Percentiles rank a stretch among this genome's conserved stretches.
These are phyloP conservation scores for Morelia viridis DNA, from an alignment of 2,797 vertebrate genomes.

Conservation along the genomic window DNA sequence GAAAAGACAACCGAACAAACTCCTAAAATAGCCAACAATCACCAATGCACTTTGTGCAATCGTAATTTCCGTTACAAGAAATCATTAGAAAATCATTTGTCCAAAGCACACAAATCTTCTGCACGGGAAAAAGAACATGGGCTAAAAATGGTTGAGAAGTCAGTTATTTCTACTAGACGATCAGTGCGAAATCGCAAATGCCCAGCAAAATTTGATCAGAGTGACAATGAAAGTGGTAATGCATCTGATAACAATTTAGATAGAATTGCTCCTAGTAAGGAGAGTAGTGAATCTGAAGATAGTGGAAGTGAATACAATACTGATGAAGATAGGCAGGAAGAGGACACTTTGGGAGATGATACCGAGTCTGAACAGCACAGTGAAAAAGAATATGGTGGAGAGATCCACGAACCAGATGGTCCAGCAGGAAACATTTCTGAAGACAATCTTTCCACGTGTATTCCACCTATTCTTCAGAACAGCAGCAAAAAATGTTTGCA, in stretches of 20 bases:
- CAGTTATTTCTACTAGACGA: constrained; percentile 73
- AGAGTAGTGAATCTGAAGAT: constrained; percentile 70
- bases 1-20: constrained; percentile 65
- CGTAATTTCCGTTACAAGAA: constrained; percentile 81
- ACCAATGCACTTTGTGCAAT: constrained; percentile 76
- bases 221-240: constrained; percentile 68
- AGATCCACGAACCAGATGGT: constrained; percentile 65
- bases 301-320: constrained; percentile 76
- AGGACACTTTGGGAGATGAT: constrained; percentile 68
- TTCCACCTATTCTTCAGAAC: constrained; percentile 84
- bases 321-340: constrained; percentile 65
- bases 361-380: constrained; percentile 69
- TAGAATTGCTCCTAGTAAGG: constrained; percentile 64
- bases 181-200: constrained; percentile 84
- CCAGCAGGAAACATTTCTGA: constrained; percentile 79
- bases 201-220: constrained; percentile 80
- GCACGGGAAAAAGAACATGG: constrained; percentile 67
- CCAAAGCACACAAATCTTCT: constrained; percentile 73
- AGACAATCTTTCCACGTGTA: constrained; percentile 73
- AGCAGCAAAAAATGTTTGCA: constrained; percentile 88
- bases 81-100: constrained; percentile 80
- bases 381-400: constrained; percentile 70
- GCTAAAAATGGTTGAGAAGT: constrained; percentile 67
- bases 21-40: constrained; percentile 67
- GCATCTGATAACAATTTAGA: constrained; percentile 62